A percentile compares a stretch with the other conserved stretches of the same genome.
phyloP scores from a whole-genome alignment of 2,113 vertebrate species.

The Chrysochloris asiatica region DNA sequence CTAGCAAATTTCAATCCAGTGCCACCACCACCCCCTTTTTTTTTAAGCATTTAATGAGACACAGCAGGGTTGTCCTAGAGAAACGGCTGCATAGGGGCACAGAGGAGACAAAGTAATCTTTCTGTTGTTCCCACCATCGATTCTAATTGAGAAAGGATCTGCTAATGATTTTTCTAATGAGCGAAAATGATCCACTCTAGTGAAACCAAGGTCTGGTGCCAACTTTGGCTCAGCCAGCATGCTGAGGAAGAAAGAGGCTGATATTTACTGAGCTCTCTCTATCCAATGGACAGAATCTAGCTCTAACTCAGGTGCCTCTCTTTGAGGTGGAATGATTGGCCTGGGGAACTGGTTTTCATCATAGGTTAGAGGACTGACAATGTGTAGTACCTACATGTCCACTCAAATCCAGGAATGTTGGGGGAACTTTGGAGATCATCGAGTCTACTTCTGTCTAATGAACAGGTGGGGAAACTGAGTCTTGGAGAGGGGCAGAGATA shows the following conservation, averaged over 20 bases:
- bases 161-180: slow-evolving; percentile 68
- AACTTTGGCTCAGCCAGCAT: not conserved
- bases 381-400: no score
- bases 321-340: not conserved
- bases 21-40: no score
- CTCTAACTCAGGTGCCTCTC: not conserved
- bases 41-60: slow-evolving; percentile 57
- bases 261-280: not conserved
- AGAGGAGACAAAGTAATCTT: slow-evolving; percentile 9
- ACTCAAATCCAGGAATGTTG: not conserved
- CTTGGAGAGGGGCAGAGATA: not conserved
- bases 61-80: slow-evolving; percentile 48
- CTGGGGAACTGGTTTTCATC: not conserved
- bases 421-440: not conserved
- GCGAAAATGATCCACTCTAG: slow-evolving; percentile 54
- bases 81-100: not conserved
- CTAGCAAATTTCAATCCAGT: slow-evolving; percentile 15
- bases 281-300: not conserved
- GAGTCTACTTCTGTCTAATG: not conserved
- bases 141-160: slow-evolving; percentile 58
- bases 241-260: not conserved
- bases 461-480: not conserved
- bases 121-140: slow-evolving; percentile 38
- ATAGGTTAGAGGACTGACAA: not conserved
- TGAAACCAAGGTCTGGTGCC: slow-evolving; percentile 28